Evolutionary conservation across 2,888 invertebrate species (phyloP), one percentile per base, ranked within the genome.

Genomic region (Drosophila histrio): DNA sequence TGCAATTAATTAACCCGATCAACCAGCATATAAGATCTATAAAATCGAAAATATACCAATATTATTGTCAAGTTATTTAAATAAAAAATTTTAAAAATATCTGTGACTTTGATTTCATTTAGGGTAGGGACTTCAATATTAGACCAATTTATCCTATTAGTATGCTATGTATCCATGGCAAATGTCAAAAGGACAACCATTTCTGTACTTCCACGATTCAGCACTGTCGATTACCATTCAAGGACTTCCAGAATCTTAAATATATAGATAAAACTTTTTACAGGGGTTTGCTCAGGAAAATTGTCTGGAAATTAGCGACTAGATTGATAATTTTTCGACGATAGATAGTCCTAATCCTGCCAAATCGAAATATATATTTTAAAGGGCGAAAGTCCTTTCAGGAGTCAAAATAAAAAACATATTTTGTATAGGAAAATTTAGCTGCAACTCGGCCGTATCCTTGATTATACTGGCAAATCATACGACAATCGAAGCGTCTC

Each of bases 11-110:
- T 88, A 88, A 79, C 77, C 67, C 79, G 52, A 74, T 86, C 82
- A 85, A 74, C 65, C 72, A 86, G 83, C 71, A 74, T 86, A 77
- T 83, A 87, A 86, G 87, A 85, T 60, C 34, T 54, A 66, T 28
- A 63, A 78, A 72, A 66, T 68, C 36, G 72, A 68, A 53, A 58
- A 54, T 24, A 72, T 54, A 63, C 36, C 63, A 65, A 52, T 61
- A 76, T 78, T 85, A 82, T 87, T 86, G 88, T 85, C 86, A 83
- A 83, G 86, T 83, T 88, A 87, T 88, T 83, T 74, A 76, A 88
- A 52, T 52, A 52, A 52, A 52, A 26, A 13, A 87, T 87, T 64
- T 64, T 74, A 83, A 82, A 83, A 79, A 60, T 39, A 39, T 3
- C 13, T 2, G n/a, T 39, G 1, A 13, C 22, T 7, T 21, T n/a